These are phyloP conservation scores for Ochropleura plecta DNA, from an alignment of 2,888 invertebrate species.

Conservation along the genomic window DNA sequence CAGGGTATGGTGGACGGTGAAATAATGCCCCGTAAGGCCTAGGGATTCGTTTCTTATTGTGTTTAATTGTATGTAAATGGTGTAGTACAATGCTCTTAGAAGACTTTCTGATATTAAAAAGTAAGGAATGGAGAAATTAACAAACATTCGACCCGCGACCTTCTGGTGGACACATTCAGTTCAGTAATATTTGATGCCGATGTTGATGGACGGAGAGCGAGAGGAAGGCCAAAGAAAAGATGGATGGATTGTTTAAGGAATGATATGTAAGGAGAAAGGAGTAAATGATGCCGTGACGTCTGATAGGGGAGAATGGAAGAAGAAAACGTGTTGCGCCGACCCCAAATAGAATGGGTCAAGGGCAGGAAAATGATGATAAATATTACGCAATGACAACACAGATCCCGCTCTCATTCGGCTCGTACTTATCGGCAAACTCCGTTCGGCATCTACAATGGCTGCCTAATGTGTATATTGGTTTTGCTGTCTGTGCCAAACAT, in stretches of 20 bases:
- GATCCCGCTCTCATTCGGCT: background rate
- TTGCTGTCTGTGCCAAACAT: background rate
- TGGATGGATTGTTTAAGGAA: too few species aligned
- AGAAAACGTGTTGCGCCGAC: too few species aligned
- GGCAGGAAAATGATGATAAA: too few species aligned
- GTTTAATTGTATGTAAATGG: constrained; percentile 70
- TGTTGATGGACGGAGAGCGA: too few species aligned
- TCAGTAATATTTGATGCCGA: background rate
- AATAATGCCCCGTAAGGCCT: constrained; percentile 66
- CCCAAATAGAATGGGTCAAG: too few species aligned
- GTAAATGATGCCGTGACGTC: too few species aligned
- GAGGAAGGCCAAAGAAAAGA: too few species aligned
- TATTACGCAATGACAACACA: background rate
- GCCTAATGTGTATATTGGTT: background rate
- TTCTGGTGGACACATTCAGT: background rate
- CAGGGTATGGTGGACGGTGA: constrained; percentile 61
- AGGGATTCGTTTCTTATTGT: constrained; percentile 69
- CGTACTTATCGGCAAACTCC: background rate
- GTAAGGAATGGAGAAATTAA: constrained; percentile 29
- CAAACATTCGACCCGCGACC: background rate
- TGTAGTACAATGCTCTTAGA: constrained; percentile 54
- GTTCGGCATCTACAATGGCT: background rate
- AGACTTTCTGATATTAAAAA: constrained; percentile 58
- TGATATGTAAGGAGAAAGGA: too few species aligned
- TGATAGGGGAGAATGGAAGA: too few species aligned